phyloP scores from a whole-genome alignment of 2,113 vertebrate species.

The Coturnix japonica region DNA sequence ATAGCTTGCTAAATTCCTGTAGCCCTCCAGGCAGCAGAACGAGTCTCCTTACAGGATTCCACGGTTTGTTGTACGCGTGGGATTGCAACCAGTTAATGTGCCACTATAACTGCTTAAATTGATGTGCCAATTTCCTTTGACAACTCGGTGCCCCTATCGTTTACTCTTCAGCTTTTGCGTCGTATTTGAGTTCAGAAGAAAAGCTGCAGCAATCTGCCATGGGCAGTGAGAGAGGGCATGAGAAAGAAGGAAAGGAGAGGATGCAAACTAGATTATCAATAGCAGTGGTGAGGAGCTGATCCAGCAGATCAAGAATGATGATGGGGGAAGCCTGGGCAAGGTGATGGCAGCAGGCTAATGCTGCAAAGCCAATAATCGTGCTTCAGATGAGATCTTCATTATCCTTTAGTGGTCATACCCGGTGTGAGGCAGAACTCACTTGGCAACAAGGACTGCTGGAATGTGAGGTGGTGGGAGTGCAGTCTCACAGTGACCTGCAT shows the following conservation, averaged over 20 bases:
- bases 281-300: background rate
- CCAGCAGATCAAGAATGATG: background rate
- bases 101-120: background rate
- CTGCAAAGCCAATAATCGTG: background rate
- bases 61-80: background rate
- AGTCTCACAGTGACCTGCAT: background rate
- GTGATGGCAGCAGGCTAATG: background rate
- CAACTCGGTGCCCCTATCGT: background rate
- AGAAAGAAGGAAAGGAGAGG: background rate
- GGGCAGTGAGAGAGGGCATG: background rate
- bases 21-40: background rate
- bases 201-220: background rate
- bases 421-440: background rate
- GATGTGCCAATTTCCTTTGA: background rate
- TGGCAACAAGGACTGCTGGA: background rate
- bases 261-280: background rate
- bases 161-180: background rate
- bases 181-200: accelerated
- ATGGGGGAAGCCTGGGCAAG: accelerated
- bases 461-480: background rate
- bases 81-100: background rate
- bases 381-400: background rate
- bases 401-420: accelerated
- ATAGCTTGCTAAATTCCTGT: background rate
- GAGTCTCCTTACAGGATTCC: background rate